Percentiles rank a stretch among this genome's conserved stretches.
phyloP scores from a whole-genome alignment of 2,888 invertebrate species.

The Hermodice carunculata region DNA sequence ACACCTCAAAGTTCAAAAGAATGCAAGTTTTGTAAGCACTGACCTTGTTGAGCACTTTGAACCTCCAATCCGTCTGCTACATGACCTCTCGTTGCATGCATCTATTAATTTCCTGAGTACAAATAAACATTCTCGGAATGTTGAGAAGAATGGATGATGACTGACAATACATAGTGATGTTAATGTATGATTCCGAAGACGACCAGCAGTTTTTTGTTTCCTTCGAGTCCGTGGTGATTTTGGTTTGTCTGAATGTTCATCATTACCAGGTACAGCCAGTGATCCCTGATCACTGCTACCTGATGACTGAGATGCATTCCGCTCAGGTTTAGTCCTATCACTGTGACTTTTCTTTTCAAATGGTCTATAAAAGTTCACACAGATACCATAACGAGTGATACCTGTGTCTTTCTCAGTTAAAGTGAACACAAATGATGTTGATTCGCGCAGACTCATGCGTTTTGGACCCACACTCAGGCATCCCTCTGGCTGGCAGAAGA shows the following conservation, averaged over 20 bases:
- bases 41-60: slow-evolving; percentile 89
- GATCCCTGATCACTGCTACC: slow-evolving; percentile 30
- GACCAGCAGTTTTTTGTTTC: slow-evolving; percentile 54
- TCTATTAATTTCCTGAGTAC: slow-evolving; percentile 96
- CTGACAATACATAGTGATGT: slow-evolving; percentile 98
- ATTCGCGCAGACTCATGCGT: slow-evolving; percentile 78
- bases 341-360: slow-evolving; percentile 70
- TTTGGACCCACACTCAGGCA: slow-evolving; percentile 90
- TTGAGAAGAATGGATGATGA: slow-evolving; percentile 99
- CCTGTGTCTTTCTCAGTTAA: slow-evolving; percentile 99
- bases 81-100: slow-evolving; percentile 91
- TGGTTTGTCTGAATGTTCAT: slow-evolving; percentile 25
- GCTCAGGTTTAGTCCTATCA: neutral
- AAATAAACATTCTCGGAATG: slow-evolving; percentile 97
- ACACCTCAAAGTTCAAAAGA: no score
- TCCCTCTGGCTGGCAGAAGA: slow-evolving; percentile 99
- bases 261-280: neutral
- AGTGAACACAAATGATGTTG: slow-evolving; percentile 97
- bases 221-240: slow-evolving; percentile 61
- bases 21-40: slow-evolving; percentile 43
- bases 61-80: slow-evolving; percentile 67
- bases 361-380: slow-evolving; percentile 97
- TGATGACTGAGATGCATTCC: neutral
- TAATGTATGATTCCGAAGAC: slow-evolving; percentile 85
- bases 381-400: slow-evolving; percentile 84